Percentiles rank a stretch among this genome's conserved stretches.
These are phyloP conservation scores for Camelus dromedarius DNA, from an alignment of 2,113 vertebrate genomes.

Conservation along the genomic window DNA sequence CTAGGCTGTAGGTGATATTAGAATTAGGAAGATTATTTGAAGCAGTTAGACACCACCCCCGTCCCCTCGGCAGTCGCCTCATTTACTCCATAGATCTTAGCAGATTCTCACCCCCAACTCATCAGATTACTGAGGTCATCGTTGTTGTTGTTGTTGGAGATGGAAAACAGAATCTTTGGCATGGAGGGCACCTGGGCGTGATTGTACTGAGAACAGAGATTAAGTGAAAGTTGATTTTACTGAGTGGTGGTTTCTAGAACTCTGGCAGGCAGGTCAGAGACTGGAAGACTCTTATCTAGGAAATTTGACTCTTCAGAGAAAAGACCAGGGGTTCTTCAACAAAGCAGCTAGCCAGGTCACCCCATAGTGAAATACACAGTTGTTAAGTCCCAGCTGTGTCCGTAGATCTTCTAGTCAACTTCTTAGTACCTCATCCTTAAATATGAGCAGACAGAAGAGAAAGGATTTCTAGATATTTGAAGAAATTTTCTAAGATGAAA, in stretches of 20 bases:
- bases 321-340: background rate
- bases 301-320: conserved; percentile 36
- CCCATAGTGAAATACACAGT: conserved; percentile 17
- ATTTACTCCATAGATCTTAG: background rate
- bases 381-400: background rate
- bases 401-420: background rate
- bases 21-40: background rate
- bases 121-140: background rate
- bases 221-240: background rate
- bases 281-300: background rate
- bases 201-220: conserved; percentile 10
- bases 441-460: background rate
- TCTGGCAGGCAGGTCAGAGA: background rate
- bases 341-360: background rate
- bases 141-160: conserved; percentile 5
- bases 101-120: background rate
- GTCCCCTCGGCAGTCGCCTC: background rate
- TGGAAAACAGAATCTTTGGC: conserved; percentile 32
- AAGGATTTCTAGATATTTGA: conserved; percentile 23
- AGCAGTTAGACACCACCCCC: background rate
- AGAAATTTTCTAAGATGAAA: conserved; percentile 22
- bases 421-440: conserved; percentile 14
- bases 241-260: conserved; percentile 25
- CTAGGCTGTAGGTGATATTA: background rate
- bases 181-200: background rate